Base-by-base conservation (phyloP, 2,113 vertebrate species). In the Odobenus rosmarus region DNA sequence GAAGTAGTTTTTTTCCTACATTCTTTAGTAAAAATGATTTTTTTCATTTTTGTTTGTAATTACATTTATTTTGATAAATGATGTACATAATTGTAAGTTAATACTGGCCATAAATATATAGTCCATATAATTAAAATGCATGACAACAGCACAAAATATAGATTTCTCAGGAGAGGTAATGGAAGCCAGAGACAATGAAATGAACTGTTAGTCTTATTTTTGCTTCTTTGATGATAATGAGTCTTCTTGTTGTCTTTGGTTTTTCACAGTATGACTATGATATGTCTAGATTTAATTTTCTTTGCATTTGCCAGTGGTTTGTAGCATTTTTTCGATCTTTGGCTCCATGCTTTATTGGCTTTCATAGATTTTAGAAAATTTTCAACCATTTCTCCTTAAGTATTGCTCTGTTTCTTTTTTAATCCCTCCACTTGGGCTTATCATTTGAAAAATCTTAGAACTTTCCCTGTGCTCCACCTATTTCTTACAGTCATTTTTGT, bases 11-110 rank as follows among this genome's bases (percentile, higher is more conserved):
- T 24, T 95, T 83, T 51, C 24, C 24, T 92, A 69, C 87, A 77
- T 82, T 86, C 5, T 93, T 62, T 71, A 71, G 18, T 81, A 42
- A 42, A 91, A 79, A 13, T 67, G 2, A 79, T 82, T 81, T 85
- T 8, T 77, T 96, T 36, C 1, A 8, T 31, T 82, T 92, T 97
- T 93, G 64, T 80, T 79, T 81, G 36, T 77, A 93, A 67, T 93
- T 86, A 81, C 2, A 55, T 39, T 55, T 57, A 82, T 67, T 76
- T 79, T 71, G 62, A 79, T 15, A 62, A 23, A 15, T 67, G 39
- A 59, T 18, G 3, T 69, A 19, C 31, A 42, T 12, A 61, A 84
- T 39, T 64, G n/a, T 49, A 81, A 74, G 36, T 83, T 11, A 79
- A 76, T 84, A 71, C 71, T 88, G 19, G 69, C 10, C 77, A 36